A percentile compares a stretch with the other conserved stretches of the same genome.
Conservation (phyloP, 92 coral and sea anemone genomes). For the Parazoanthus darwini region DNA sequence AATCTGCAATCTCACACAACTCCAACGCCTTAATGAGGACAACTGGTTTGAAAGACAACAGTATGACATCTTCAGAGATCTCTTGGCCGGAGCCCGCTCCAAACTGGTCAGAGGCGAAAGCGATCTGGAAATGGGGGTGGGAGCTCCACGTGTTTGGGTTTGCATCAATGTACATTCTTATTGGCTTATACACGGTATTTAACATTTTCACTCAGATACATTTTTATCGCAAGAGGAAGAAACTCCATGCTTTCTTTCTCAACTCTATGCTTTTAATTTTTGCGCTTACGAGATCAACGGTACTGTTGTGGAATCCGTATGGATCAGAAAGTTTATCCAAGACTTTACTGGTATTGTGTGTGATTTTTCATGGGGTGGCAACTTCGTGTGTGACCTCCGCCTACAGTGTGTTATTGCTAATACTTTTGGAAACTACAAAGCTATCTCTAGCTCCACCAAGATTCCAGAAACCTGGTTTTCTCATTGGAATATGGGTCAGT, state of each 20-base stretch:
- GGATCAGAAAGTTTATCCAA: background rate
- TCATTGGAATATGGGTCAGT: conserved; percentile 52
- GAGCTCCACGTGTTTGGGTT: conserved; percentile 52
- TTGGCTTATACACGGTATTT: conserved; percentile 9
- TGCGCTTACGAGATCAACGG: conserved; percentile 1
- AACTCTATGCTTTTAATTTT: conserved; percentile 27
- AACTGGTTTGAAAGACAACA: no score
- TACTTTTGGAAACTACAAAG: conserved; percentile 72
- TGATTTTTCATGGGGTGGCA: conserved; percentile 36
- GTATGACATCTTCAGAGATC: no score
- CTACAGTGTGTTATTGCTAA: conserved; percentile 61
- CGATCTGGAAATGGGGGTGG: conserved; percentile 58
- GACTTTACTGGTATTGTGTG: background rate
- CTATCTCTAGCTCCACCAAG: conserved; percentile 59
- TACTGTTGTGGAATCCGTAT: conserved; percentile 35
- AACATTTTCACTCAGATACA: background rate
- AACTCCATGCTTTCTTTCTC: conserved; percentile 32
- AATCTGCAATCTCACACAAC: no score
- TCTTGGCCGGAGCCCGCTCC: conserved; percentile 54
- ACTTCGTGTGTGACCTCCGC: conserved; percentile 60
- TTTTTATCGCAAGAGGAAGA: background rate
- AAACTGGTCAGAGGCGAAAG: conserved; percentile 56
- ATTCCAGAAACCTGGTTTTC: conserved; percentile 56
- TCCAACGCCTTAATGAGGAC: no score
- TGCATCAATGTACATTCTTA: conserved; percentile 42